Percentiles rank a stretch among this genome's conserved stretches.
phyloP scores from a whole-genome alignment of 1,140 invertebrate species.

The Drosophila sproati region DNA sequence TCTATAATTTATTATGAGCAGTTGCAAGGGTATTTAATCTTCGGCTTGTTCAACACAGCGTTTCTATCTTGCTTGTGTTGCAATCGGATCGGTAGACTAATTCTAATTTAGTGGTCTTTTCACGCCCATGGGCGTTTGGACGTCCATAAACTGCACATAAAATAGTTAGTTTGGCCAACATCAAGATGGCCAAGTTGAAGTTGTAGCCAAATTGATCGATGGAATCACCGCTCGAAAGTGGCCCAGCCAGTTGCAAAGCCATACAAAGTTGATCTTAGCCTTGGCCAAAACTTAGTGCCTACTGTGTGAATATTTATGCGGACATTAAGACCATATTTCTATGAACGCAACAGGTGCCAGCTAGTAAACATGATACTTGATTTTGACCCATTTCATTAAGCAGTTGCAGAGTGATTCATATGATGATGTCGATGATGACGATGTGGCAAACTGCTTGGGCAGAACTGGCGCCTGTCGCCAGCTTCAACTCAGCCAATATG shows the following conservation, averaged over 20 bases:
- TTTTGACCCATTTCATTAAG: conserved; percentile 41
- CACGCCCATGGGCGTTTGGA: conserved; percentile 51
- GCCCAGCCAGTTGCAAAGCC: conserved; percentile 16
- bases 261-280: not conserved
- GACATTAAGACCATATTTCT: conserved; percentile 26
- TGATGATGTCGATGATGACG: conserved; percentile 15
- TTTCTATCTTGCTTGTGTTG: not conserved
- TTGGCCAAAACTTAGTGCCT: not conserved
- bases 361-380: conserved; percentile 21
- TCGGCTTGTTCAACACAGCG: not conserved
- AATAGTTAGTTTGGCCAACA: conserved; percentile 43
- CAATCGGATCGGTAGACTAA: conserved; percentile 16
- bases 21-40: not conserved
- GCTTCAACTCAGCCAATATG: conserved; percentile 35
- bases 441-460: not conserved
- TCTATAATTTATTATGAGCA: no score
- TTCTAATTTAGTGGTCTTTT: conserved; percentile 50
- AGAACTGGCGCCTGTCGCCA: conserved; percentile 63
- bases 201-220: conserved; percentile 25
- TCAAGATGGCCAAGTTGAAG: conserved; percentile 26
- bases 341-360: conserved; percentile 18
- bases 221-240: conserved; percentile 31
- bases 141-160: conserved; percentile 53
- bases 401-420: conserved; percentile 52
- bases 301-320: conserved; percentile 23